Base-by-base conservation (phyloP, 1,140 invertebrate genomes). In the Lethocerus indicus region DNA sequence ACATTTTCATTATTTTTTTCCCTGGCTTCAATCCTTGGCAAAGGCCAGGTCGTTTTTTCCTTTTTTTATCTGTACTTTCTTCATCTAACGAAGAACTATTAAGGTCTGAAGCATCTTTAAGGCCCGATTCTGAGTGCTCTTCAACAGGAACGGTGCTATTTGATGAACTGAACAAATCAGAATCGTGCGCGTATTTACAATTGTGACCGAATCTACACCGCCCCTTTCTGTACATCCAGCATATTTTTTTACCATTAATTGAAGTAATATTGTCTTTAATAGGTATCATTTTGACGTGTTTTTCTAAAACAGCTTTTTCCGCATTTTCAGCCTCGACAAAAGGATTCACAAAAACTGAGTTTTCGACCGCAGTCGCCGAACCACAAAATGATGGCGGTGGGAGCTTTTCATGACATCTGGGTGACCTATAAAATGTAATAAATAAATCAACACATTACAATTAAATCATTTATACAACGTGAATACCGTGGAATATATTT, bases 151-250 rank as follows among this genome's bases (percentile, higher is more conserved):
- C 21, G 4, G 16, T n/a, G n/a, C n/a, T n/a, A n/a, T n/a, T n/a
- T n/a, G n/a, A n/a, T n/a, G n/a, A n/a, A n/a, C n/a, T n/a, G n/a
- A n/a, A n/a, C n/a, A n/a, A n/a, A n/a, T n/a, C n/a, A n/a, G n/a
- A n/a, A n/a, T n/a, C n/a, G 67, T 95, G 91, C 2, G 86, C 87
- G 69, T 81, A 95, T 49, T 83, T 86, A 61, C 91, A 95, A 54
- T 87, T 90, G 57, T 87, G 85, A 4, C 89, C 89, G 68, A 90
- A 91, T 27, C 83, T 72, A 62, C 91, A 95, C 18, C 80, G 71
- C 5, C 90, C 89, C 65, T 89, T 91, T 21, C 83, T 72, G 63
- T 89, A 90, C 67, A 91, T 93, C 82, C 85, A 93, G 62, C 91
- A 95, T 29, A 93, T 83, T 65, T 88, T 87, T 57, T 80, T 83